Base-by-base conservation (phyloP, 1,140 invertebrate species). In the Helicoverpa zea region DNA sequence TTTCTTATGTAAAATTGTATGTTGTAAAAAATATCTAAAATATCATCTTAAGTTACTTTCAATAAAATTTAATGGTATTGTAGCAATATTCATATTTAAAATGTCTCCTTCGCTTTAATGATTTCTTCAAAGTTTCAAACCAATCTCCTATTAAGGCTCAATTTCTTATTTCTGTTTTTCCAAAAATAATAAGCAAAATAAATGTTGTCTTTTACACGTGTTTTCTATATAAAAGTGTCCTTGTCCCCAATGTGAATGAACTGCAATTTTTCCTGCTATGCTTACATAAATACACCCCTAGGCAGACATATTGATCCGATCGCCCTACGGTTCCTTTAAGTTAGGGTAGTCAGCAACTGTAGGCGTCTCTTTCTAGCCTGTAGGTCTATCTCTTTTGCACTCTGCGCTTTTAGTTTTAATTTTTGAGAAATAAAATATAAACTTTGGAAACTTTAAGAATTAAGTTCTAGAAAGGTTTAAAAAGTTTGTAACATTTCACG, bases 251-350 rank as follows among this genome's bases (percentile, higher is more conserved):
- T 29, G 75, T 66, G 35, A 64, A 77, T 77, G 75, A 77, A 64
- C 75, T 77, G 75, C 75, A 77, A 66, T 77, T 66, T 59, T 64
- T 77, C 49, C 49, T 66, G 16, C 61, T 64, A 64, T 30, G 47
- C 74, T 30, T 4, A 35, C 61, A 77, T 61, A 61, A 51, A 70
- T 77, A 66, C 61, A 52, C 61, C 58, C 47, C 43, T n/a, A 75
- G 73, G 49, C 30, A 74, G 75, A 16, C 61, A 77, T 77, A 77
- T 77, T 77, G 75, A 77, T 77, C 59, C n/a, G 61, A 66, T 66
- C 59, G 49, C 59, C 61, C 75, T 66, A 64, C 75, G 61, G 13
- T 23, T 64, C 18, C 59, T 64, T 64, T 63, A 66, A 77, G 16
- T 66, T 64, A 66, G 75, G 75, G 75, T 66, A 52, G 61, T 49